phyloP scores from a whole-genome alignment of 2,797 vertebrate genomes.

The Morus bassanus region DNA sequence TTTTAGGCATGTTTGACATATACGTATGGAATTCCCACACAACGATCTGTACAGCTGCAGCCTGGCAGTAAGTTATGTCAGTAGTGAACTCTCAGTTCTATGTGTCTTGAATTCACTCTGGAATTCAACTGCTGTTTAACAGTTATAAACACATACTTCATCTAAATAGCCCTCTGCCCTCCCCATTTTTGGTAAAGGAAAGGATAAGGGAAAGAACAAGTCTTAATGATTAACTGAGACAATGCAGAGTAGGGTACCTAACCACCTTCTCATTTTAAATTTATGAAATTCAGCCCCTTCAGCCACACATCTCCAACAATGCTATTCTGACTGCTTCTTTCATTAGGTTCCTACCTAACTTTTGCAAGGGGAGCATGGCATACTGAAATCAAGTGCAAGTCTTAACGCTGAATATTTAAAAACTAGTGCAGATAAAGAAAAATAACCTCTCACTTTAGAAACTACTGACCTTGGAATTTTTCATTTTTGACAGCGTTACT shows the following conservation, averaged over 20 bases:
- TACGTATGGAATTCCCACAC: background rate
- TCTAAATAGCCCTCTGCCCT: background rate
- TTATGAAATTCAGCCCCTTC: background rate
- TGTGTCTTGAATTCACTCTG: background rate
- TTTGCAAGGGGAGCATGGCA: background rate
- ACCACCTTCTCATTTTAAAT: background rate
- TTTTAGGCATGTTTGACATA: background rate
- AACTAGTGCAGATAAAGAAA: background rate
- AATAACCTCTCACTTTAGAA: background rate
- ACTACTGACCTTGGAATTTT: background rate
- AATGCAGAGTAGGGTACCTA: background rate
- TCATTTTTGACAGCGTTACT: background rate
- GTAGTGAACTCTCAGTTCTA: background rate
- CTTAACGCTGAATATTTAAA: background rate
- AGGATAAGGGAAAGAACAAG: background rate
- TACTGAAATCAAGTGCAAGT: background rate
- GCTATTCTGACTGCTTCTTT: background rate
- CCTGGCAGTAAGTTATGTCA: background rate
- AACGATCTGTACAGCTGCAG: background rate
- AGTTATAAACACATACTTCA: background rate
- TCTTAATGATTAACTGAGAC: background rate
- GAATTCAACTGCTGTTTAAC: background rate
- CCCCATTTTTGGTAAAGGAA: background rate
- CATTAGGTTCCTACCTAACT: background rate
- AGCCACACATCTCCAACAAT: background rate